Conservation (phyloP, 2,113 vertebrate genomes). For the Anthoscopus minutus region DNA sequence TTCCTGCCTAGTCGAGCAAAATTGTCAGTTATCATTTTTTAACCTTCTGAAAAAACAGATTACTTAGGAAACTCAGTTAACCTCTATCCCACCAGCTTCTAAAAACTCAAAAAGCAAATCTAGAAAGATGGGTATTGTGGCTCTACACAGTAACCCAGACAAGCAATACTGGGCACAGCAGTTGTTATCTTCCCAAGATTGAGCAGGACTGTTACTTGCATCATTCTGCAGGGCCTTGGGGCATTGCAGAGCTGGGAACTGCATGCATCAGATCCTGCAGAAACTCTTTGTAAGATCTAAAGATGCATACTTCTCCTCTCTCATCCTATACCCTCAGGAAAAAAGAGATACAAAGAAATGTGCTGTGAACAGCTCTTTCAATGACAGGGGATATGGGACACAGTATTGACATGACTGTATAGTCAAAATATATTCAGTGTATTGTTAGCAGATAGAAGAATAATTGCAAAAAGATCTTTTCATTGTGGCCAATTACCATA, state of each 20-base stretch:
- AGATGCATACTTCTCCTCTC: neutral
- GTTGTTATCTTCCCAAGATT: neutral
- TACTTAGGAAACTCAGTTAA: neutral
- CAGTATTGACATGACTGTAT: neutral
- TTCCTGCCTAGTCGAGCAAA: neutral
- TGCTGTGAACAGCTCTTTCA: neutral
- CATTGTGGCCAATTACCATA: neutral
- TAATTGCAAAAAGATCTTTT: neutral
- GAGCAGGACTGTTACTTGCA: neutral
- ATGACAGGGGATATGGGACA: rapidly evolving
- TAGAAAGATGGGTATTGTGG: neutral
- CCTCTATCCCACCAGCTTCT: neutral
- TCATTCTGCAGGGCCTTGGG: neutral
- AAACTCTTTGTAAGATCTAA: neutral
- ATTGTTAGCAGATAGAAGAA: neutral
- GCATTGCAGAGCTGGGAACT: neutral
- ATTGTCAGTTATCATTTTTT: neutral
- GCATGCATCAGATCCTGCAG: neutral
- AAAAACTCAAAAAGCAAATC: neutral
- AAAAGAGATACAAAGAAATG: neutral
- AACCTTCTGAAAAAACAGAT: neutral
- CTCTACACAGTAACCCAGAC: neutral
- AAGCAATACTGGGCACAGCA: neutral
- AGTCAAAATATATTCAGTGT: neutral
- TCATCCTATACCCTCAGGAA: neutral